phyloP scores from a whole-genome alignment of 2,113 vertebrate genomes.

The Uria lomvia region DNA sequence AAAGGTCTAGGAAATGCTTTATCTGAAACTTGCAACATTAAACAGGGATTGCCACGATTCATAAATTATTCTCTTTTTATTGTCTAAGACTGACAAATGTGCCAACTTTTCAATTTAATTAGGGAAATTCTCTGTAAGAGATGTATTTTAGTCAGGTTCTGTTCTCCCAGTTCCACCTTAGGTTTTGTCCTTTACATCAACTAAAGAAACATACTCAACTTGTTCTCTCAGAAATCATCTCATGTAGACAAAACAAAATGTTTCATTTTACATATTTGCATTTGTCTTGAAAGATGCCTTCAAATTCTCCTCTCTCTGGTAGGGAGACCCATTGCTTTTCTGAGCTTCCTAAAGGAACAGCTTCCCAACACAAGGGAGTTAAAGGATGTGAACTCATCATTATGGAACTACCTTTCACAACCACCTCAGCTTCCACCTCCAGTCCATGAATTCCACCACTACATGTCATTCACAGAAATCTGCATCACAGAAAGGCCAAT shows the following conservation, averaged over 20 bases:
- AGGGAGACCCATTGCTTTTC: not conserved
- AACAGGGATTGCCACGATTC: not conserved
- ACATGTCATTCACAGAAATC: not conserved
- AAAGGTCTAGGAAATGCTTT: not conserved
- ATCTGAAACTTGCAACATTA: not conserved
- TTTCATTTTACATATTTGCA: not conserved
- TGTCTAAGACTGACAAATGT: not conserved
- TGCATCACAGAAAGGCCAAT: not conserved
- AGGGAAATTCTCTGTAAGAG: not conserved
- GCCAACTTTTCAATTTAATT: constrained; percentile 44
- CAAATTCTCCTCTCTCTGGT: not conserved
- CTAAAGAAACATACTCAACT: not conserved
- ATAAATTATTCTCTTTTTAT: constrained; percentile 31
- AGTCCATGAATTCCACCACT: not conserved
- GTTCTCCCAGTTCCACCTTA: not conserved
- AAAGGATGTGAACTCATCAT: not conserved
- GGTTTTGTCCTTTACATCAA: not conserved
- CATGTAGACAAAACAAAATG: not conserved
- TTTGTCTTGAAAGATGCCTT: not conserved
- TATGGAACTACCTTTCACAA: not conserved
- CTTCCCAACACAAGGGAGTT: not conserved
- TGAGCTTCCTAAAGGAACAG: not conserved
- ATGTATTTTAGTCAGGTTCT: not conserved
- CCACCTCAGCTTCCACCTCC: not conserved
- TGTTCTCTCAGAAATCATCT: not conserved